phyloP scores from a whole-genome alignment of 2,113 vertebrate species.

The Lasiurus borealis region DNA sequence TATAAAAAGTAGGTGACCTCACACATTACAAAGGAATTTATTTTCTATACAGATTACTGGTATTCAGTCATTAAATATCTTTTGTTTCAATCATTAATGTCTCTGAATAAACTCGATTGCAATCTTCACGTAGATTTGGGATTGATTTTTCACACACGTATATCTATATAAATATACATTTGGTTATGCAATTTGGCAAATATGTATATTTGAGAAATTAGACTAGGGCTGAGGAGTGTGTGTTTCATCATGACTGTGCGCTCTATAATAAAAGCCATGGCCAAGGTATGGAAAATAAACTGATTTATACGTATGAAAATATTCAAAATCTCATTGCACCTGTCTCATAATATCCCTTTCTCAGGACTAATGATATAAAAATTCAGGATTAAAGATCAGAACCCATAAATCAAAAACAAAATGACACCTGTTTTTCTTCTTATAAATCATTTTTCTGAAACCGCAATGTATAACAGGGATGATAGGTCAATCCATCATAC shows the following conservation, averaged over 20 bases:
- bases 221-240: not conserved
- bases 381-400: conserved; percentile 78
- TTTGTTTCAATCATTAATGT: not conserved
- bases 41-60: conserved; percentile 46
- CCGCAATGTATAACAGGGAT: not conserved
- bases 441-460: conserved; percentile 75
- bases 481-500: conserved; percentile 70
- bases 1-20: conserved; percentile 11
- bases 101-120: not conserved
- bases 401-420: conserved; percentile 75
- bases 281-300: conserved; percentile 56
- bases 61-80: conserved; percentile 1
- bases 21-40: conserved; percentile 48
- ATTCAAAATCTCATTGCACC: conserved; percentile 59
- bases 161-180: not conserved
- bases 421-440: conserved; percentile 65
- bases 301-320: conserved; percentile 66
- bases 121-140: not conserved
- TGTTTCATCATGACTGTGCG: not conserved
- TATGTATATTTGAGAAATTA: conserved; percentile 17
- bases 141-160: not conserved
- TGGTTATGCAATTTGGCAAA: conserved; percentile 1
- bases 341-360: conserved; percentile 61
- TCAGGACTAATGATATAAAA: conserved; percentile 68
- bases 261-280: not conserved